Evolutionary conservation across 2,888 invertebrate species (phyloP).

Genomic region (Pocota personata): DNA sequence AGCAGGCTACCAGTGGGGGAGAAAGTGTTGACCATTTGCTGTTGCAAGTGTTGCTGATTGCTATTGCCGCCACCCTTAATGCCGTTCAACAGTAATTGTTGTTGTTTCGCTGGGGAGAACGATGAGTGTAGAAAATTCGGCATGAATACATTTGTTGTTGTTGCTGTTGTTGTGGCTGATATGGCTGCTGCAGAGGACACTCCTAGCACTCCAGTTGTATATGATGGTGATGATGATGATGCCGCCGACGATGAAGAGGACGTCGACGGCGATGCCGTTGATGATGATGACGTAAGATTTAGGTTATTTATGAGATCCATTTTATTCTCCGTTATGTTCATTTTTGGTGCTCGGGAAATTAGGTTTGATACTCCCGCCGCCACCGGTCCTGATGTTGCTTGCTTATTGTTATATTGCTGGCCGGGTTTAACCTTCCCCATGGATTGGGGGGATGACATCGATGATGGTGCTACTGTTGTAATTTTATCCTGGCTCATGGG

Average conservation of each 20-base stretch:
- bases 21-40: conserved; percentile 66
- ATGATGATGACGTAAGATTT: conserved; percentile 77
- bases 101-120: conserved; percentile 76
- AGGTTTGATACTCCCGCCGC: conserved; percentile 57
- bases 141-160: conserved; percentile 55
- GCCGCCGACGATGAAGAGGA: conserved; percentile 54
- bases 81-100: conserved; percentile 79
- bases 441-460: conserved; percentile 37
- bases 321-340: conserved; percentile 83
- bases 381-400: conserved; percentile 45
- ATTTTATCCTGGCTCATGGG: conserved; percentile 75
- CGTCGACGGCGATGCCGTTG: conserved; percentile 72
- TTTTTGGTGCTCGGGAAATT: conserved; percentile 77
- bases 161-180: conserved; percentile 66
- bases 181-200: conserved; percentile 39
- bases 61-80: conserved; percentile 79
- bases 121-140: conserved; percentile 64
- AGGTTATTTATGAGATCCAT: conserved; percentile 80
- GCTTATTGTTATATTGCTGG: conserved; percentile 66
- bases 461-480: conserved; percentile 40
- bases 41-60: conserved; percentile 47
- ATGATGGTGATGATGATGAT: conserved; percentile 55
- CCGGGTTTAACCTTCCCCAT: conserved; percentile 75
- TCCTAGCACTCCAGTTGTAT: conserved; percentile 56
- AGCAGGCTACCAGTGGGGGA: conserved; percentile 29